Base-by-base conservation (phyloP, 2,113 vertebrate species). In the Herpetotheres cachinnans region DNA sequence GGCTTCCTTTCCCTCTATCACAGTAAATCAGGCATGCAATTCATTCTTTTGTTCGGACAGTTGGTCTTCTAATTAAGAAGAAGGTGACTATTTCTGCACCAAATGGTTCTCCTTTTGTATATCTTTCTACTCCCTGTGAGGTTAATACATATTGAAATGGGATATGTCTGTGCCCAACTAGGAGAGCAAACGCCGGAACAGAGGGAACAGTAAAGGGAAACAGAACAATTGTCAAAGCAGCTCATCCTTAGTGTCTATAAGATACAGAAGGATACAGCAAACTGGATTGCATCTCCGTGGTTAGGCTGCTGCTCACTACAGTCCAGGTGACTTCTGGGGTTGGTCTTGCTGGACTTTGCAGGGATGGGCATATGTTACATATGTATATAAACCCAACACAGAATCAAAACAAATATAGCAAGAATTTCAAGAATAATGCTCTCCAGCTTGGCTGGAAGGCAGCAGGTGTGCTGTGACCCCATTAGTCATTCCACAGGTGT, bases 21-120 rank as follows among this genome's bases (percentile, higher is more conserved):
- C 65, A 94, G 71, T 80, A 90, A 87, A 56, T 8, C 66, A 89
- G 82, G 73, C 90, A 96, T 94, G 95, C 90, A 95, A 95, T 83
- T 91, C 55, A 77, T 96, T 84, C 89, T 89, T 93, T 87, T 66
- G 47, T 94, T 96, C 95, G 91, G 73, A 90, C 50, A 95, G 89
- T 90, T 90, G 83, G 85, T 81, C 47, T 94, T 97, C 89, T 72
- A 96, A 96, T 93, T 95, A 86, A 67, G 97, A 86, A 91, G 84
- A 70, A 94, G 88, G 93, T 92, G 86, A 74, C 44, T 95, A 32
- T 86, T 97, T 96, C 81, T 95, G 47, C 46, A 83, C 85, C 76
- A 96, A 95, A 96, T 95, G 94, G 77, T 83, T 79, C 40, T 82
- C 34, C 77, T 74, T 90, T 92, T 92, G 71, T 82, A 13, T 86